Base-by-base conservation (phyloP, 2,888 invertebrate species). In the Bombyx huttoni region DNA sequence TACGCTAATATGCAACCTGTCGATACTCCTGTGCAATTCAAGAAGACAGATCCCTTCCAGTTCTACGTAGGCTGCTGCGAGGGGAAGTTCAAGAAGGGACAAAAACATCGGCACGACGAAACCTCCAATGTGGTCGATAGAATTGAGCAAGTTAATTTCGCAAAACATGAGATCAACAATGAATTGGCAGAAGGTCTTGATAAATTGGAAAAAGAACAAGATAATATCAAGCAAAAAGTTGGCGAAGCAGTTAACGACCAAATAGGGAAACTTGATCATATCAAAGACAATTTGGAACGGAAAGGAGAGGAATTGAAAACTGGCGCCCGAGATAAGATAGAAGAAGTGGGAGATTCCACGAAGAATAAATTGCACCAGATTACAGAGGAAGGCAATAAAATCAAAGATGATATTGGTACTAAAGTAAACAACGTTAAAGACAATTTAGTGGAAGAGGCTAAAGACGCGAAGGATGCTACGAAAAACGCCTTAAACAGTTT, bases 1-100 rank as follows among this genome's bases (percentile, higher is more conserved):
- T 87, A 71, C 70, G n/a, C n/a, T n/a, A n/a, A n/a, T n/a, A 87
- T 85, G 85, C 86, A 87, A 61, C 86, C 87, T 0, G 83, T 87
- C 1, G 83, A 84, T 1, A 87, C 87, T 1, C 87, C 87, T 3
- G 33, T 76, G 34, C 67, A 64, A 47, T 64, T 65, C 45, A 74
- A 76, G 46, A 72, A 65, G 35, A 59, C 62, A 7, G 87, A 87
- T 58, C 87, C 87, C 3, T 87, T 87, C 72, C 70, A 75, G 54
- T 81, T 79, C 52, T 77, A 80, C 52, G 74, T 73, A 1, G 78
- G 78, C 48, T 86, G 83, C 57, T 84, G 87, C 54, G 79, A 85
- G 59, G 77, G 79, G 1, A 78, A 68, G 60, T 80, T 62, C 57
- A 73, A 69, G 13, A 70, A 75, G 49, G 80, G 79, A 35, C 73